Conservation (phyloP, 2,888 invertebrate genomes). For the Geotrupes spiniger region DNA sequence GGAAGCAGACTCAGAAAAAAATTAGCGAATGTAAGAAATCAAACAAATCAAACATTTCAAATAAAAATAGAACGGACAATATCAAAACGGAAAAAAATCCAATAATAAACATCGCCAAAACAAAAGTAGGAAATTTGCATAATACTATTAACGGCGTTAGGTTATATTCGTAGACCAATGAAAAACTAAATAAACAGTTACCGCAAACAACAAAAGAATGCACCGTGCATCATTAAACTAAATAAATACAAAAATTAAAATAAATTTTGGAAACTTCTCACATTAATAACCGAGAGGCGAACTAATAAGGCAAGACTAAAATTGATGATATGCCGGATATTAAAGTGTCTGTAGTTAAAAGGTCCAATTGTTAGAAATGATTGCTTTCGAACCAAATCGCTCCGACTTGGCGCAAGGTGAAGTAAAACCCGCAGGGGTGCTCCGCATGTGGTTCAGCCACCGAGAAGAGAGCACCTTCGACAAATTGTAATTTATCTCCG, state of each 20-base stretch:
- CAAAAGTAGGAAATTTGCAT: no score
- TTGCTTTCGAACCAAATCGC: constrained; percentile 29
- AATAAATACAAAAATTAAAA: constrained; percentile 3
- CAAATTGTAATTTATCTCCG: constrained; percentile 51
- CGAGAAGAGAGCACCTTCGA: constrained; percentile 43
- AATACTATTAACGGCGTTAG: no score
- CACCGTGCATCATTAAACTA: no score
- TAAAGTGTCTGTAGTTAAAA: constrained; percentile 43
- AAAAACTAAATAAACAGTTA: no score
- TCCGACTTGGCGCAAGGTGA: constrained; percentile 36
- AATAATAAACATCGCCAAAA: no score
- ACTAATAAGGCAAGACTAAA: constrained; percentile 36
- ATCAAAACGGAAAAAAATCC: no score
- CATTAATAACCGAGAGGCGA: constrained; percentile 9
- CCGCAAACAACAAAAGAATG: no score
- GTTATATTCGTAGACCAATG: no score
- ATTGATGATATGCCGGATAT: constrained; percentile 45
- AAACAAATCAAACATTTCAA: no score
- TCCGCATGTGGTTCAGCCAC: constrained; percentile 46
- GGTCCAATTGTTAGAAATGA: constrained; percentile 40
- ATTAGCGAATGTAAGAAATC: no score
- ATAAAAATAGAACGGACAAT: no score
- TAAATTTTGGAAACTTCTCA: constrained; percentile 7
- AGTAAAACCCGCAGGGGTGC: constrained; percentile 41
- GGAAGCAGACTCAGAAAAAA: no score